Evolutionary conservation across 2,888 invertebrate species (phyloP), one percentile per base, ranked within the genome.

Genomic region (Ichneumon xanthorius): DNA sequence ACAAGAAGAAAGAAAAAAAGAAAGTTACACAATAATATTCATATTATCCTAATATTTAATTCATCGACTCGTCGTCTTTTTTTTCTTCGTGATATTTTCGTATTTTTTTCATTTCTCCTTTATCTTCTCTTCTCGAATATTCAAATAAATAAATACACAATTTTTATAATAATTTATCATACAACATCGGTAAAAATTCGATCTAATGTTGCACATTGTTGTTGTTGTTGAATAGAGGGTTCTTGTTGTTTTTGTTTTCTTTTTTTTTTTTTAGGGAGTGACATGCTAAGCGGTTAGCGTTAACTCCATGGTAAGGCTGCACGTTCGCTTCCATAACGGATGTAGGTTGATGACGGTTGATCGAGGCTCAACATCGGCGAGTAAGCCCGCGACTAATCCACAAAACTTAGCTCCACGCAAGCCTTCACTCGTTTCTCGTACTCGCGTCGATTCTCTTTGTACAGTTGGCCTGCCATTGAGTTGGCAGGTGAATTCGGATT

Each of bases 401-500:
- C 97, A 97, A 99, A 99, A 95, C 99, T 99, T 95, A 99, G 99
- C 96, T 99, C 99, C 94, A 99, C 99, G 95, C 99, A 99, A 93
- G 98, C 98, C 96, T 99, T 98, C 94, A 99, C 99, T 96, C 99
- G 97, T 95, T 99, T 99, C 96, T 99, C 99, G 95, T 99, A 99
- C 95, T 99, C 99, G 93, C 99, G 96, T 93, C 99, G 96, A 95
- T 99, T 99, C 95, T 99, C 99, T 96, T 99, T 99, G 95, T 99
- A 99, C 93, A 99, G 96, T 95, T 99, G 99, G 90, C 99, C 99
- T 93, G 99, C 99, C 96, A 99, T 98, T 91, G 99, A 99, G 95
- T 99, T 99, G 91, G 99, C 99, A 93, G 99, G 99, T 91, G 99
- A 99, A 95, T 99, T 99, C 90, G 99, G 99, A 95, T 99, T 99